Percentiles rank a stretch among this genome's conserved stretches.
Evolutionary conservation across 2,888 invertebrate genomes (phyloP).

Genomic region (Ichneumon xanthorius): DNA sequence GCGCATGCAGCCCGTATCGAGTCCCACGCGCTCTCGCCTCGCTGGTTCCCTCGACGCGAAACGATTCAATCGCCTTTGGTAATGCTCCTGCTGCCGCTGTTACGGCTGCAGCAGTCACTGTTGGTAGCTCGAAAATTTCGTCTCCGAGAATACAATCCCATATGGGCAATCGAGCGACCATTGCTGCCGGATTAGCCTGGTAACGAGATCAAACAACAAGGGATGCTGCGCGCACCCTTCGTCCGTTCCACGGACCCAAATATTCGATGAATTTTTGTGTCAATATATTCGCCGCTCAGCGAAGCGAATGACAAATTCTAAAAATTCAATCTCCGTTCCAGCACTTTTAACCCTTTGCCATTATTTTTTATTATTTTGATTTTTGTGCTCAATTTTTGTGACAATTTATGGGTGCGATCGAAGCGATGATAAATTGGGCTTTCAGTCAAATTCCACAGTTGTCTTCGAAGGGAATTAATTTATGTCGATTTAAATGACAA

Average conservation of each 20-base stretch:
- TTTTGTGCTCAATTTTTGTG: too few species aligned
- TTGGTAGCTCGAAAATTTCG: conserved; percentile 29
- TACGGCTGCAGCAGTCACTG: conserved; percentile 22
- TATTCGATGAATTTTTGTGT: neutral
- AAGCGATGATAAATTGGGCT: too few species aligned
- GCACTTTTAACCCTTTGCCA: too few species aligned
- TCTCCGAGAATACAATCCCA: conserved; percentile 13
- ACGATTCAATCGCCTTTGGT: conserved; percentile 76
- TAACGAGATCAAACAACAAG: conserved; percentile 49
- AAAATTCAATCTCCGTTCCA: neutral
- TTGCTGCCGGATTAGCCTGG: conserved; percentile 49
- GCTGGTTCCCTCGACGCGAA: conserved; percentile 57
- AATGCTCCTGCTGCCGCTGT: conserved; percentile 22
- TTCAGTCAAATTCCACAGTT: too few species aligned
- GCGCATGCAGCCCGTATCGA: conserved; percentile 66
- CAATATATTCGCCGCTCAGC: neutral
- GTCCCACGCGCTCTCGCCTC: conserved; percentile 75
- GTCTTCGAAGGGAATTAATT: too few species aligned
- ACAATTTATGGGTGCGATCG: too few species aligned
- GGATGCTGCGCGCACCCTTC: conserved; percentile 1
- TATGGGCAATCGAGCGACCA: conserved; percentile 51
- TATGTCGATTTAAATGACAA: too few species aligned
- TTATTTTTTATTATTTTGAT: too few species aligned
- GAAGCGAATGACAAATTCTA: neutral
- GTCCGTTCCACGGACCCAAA: neutral